Evolutionary conservation across 2,888 invertebrate species (phyloP).

Genomic region (Periphyllus acericola): DNA sequence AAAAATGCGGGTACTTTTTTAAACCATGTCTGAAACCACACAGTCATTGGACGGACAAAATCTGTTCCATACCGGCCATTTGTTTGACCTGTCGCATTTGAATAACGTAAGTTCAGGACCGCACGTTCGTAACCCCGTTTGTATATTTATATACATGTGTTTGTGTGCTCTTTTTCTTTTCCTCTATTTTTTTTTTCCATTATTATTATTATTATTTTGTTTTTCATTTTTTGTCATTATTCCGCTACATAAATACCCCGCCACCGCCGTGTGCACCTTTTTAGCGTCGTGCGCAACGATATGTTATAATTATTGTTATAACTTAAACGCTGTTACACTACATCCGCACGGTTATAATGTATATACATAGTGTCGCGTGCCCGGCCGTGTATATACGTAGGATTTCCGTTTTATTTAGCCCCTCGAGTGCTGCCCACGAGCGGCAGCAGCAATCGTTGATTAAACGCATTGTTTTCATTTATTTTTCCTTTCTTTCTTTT

Average conservation of each 20-base stretch:
- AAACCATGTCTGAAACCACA: slow-evolving; percentile 56
- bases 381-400: background rate
- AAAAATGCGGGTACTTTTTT: slow-evolving; percentile 16
- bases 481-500: slow-evolving; percentile 1
- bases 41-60: slow-evolving; percentile 61
- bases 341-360: too few relatives aligned
- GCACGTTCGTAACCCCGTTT: background rate
- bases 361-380: background rate
- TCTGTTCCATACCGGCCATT: slow-evolving; percentile 61
- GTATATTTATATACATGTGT: slow-evolving; percentile 41
- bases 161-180: background rate
- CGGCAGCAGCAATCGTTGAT: slow-evolving; percentile 26
- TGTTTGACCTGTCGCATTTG: slow-evolving; percentile 60
- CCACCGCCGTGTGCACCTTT: background rate
- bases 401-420: slow-evolving; percentile 1
- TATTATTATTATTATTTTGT: background rate
- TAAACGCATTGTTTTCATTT: slow-evolving; percentile 29
- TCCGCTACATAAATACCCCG: background rate
- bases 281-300: background rate
- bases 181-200: background rate
- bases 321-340: background rate
- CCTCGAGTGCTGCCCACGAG: background rate
- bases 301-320: background rate
- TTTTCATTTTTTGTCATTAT: background rate
- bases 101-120: slow-evolving; percentile 58